Base-by-base conservation (phyloP, 2,113 vertebrate species). In the Solea senegalensis region DNA sequence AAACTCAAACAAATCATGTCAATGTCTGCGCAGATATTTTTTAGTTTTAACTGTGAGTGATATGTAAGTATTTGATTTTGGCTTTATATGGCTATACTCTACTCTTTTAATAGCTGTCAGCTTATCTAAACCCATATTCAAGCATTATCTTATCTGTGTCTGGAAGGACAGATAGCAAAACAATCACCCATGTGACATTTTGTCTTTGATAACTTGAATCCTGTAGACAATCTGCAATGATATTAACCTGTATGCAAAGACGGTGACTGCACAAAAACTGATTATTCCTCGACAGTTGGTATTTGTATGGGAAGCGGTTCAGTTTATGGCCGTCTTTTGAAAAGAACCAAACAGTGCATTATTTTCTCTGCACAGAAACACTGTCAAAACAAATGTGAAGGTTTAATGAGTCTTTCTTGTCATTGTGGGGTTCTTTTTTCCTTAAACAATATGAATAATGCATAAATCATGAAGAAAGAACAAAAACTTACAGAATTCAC, bases 371-470 rank as follows among this genome's bases (percentile, higher is more conserved):
- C 34, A 54, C 39, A 68, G 8, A 51, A 52, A 60, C 16, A 52
- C 14, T 52, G 45, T n/a, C 9, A 39, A 27, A 51, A 43, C 40
- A 14, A 0, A 1, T 46, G 15, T 76, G n/a, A 39, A 41, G 7
- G 45, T 60, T 39, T 28, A 7, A 44, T 8, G 39, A 44, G 10
- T 12, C 48, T 16, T 15, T 28, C 21, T 40, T 40, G 48, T 68
- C 5, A 11, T 40, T 39, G 6, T 43, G 10, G 34, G 34, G 34
- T 34, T 34, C 2, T 34, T 59, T 76, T 41, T 59, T 48, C 15
- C 5, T 59, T 21, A 16, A 61, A 12, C 45, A 73, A 14, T 28
- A 58, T 65, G 16, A 71, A 66, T 66, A 48, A 61, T 75, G 11
- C 26, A 66, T 41, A 54, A 65, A 65, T 39, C 28, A 14, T 45